Conservation (phyloP, 2,797 vertebrate genomes). For the Miichthys miiuy region DNA sequence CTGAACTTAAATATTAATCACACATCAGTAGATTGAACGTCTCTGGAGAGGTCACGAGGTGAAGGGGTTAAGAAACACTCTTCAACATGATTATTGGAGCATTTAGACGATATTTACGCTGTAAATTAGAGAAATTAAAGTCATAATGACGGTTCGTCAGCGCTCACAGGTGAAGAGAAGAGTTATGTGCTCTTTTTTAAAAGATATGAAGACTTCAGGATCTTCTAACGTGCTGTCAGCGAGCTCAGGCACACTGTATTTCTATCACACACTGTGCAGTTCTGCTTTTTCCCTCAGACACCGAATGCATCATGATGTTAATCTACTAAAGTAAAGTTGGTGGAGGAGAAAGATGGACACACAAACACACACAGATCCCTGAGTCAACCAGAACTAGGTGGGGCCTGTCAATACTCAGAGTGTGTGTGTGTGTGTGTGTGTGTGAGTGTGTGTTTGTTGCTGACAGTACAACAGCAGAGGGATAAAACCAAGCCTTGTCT, state of each 20-base stretch:
- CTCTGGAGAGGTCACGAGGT: not conserved
- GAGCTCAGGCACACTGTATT: not conserved
- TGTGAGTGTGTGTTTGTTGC: constrained; percentile 46
- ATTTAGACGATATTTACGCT: not conserved
- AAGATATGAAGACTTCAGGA: too few relatives aligned
- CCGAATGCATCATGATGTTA: constrained; percentile 43
- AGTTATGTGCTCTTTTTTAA: not conserved
- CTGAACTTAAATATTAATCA: too few relatives aligned
- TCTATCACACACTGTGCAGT: not conserved
- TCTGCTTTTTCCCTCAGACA: constrained; percentile 30
- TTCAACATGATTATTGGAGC: not conserved
- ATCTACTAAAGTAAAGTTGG: constrained; percentile 66
- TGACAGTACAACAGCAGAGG: constrained; percentile 55
- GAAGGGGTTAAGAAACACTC: not conserved
- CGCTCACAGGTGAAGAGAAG: not conserved
- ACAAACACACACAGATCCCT: constrained; percentile 53
- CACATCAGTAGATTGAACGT: not conserved
- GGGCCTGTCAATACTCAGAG: constrained; percentile 70
- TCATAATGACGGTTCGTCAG: not conserved
- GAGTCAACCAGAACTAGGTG: constrained; percentile 73
- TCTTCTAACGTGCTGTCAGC: too few relatives aligned
- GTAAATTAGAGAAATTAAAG: not conserved
- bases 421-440: constrained; percentile 43
- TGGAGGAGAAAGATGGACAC: constrained; percentile 54
- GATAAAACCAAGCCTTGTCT: constrained; percentile 58